A percentile compares a stretch with the other conserved stretches of the same genome.
Evolutionary conservation across 2,797 vertebrate species (phyloP).

Genomic region (Lacerta viridis): DNA sequence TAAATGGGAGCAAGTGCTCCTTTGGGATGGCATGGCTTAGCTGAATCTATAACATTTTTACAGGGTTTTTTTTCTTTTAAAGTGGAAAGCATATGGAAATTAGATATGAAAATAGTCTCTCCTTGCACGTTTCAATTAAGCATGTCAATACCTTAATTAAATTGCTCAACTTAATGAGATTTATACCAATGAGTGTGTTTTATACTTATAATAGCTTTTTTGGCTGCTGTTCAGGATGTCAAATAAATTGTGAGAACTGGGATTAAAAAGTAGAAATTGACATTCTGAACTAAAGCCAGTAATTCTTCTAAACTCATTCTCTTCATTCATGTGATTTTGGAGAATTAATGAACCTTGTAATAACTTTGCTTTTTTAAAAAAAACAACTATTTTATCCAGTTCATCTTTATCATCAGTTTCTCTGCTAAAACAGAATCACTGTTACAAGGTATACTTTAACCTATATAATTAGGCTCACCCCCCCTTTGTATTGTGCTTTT

Average conservation of each 20-base stretch:
- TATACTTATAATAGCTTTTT: slow-evolving; percentile 99
- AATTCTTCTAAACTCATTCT: slow-evolving; percentile 71
- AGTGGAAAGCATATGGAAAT: slow-evolving; percentile 86
- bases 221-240: slow-evolving; percentile 94
- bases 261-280: slow-evolving; percentile 83
- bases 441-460: slow-evolving; percentile 63
- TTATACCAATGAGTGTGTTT: slow-evolving; percentile 97
- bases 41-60: slow-evolving; percentile 86
- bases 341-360: slow-evolving; percentile 80
- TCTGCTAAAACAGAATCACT: slow-evolving; percentile 65
- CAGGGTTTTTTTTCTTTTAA: slow-evolving; percentile 77
- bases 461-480: slow-evolving; percentile 44
- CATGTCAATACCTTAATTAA: slow-evolving; percentile 99
- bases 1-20: slow-evolving; percentile 92
- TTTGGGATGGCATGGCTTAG: slow-evolving; percentile 83
- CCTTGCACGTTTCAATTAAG: slow-evolving; percentile 96
- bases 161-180: slow-evolving; percentile 98
- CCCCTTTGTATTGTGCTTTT: neutral
- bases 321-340: slow-evolving; percentile 81
- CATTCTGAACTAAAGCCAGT: slow-evolving; percentile 81
- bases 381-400: slow-evolving; percentile 72
- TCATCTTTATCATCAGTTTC: slow-evolving; percentile 78
- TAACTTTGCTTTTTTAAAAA: slow-evolving; percentile 75
- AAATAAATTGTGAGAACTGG: slow-evolving; percentile 93
- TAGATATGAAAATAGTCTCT: slow-evolving; percentile 92